A percentile compares a stretch with the other conserved stretches of the same genome.
These are phyloP conservation scores for Redunca redunca DNA, from an alignment of 2,113 vertebrate genomes.

Conservation along the genomic window DNA sequence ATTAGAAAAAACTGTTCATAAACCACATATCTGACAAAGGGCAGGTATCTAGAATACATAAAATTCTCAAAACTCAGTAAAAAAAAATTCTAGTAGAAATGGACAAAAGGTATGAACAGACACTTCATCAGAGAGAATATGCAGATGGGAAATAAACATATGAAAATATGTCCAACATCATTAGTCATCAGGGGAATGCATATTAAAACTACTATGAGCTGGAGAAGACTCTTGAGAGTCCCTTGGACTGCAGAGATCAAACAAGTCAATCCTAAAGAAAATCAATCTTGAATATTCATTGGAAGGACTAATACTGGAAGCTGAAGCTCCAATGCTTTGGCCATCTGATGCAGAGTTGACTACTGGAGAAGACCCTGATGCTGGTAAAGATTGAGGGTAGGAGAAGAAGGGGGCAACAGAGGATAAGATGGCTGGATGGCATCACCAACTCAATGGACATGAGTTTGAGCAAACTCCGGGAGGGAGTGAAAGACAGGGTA, in stretches of 20 bases:
- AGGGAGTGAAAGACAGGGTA: background rate
- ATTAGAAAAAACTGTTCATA: conserved; percentile 20
- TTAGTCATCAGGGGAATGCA: background rate
- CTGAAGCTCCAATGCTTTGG: background rate
- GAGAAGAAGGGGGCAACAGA: background rate
- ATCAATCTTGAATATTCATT: background rate
- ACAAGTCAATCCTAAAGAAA: background rate
- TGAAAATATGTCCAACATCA: background rate
- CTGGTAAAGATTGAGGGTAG: background rate
- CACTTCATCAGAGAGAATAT: background rate
- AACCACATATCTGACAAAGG: background rate
- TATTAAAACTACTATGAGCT: background rate
- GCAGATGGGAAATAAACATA: background rate
- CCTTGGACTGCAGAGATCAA: background rate
- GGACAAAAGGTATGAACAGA: conserved; percentile 27
- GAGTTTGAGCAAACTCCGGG: background rate
- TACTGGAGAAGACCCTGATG: background rate
- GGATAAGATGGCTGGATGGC: background rate
- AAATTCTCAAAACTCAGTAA: background rate
- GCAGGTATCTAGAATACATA: background rate
- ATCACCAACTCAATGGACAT: background rate
- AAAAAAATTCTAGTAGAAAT: conserved; percentile 13
- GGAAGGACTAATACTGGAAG: background rate
- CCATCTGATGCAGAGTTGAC: background rate
- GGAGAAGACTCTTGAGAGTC: background rate